A percentile compares a stretch with the other conserved stretches of the same genome.
Evolutionary conservation across 2,113 vertebrate genomes (phyloP).

Genomic region (Thymallus thymallus): DNA sequence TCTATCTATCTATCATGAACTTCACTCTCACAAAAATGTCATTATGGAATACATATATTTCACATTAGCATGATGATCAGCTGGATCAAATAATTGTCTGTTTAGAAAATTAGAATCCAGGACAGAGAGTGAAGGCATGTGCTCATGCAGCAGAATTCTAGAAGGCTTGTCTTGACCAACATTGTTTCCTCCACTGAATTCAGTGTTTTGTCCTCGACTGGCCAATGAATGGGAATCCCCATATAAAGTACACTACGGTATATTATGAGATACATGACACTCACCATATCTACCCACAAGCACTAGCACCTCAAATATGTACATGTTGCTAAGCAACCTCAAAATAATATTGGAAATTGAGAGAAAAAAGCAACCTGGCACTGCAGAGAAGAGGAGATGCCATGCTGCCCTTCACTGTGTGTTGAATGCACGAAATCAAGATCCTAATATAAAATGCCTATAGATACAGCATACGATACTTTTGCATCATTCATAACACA

Average conservation of each 20-base stretch:
- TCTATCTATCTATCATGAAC: too few relatives aligned
- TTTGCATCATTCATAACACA: too few relatives aligned
- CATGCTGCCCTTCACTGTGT: background rate
- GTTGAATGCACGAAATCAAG: background rate
- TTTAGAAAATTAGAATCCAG: background rate
- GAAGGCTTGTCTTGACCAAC: background rate
- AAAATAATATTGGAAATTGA: constrained; percentile 59
- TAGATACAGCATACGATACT: too few relatives aligned
- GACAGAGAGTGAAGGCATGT: constrained; percentile 11
- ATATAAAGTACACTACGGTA: constrained; percentile 5
- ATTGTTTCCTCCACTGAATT: background rate
- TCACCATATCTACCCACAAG: constrained; percentile 38
- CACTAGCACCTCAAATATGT: constrained; percentile 33
- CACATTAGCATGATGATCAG: background rate
- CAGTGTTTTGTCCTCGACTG: background rate
- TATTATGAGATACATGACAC: constrained; percentile 26
- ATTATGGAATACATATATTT: background rate
- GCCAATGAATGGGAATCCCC: background rate
- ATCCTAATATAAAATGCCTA: constrained; percentile 6
- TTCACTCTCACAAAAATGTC: too few relatives aligned
- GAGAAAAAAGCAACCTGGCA: constrained; percentile 39
- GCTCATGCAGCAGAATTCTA: background rate
- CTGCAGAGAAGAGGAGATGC: constrained; percentile 36
- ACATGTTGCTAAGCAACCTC: constrained; percentile 76
- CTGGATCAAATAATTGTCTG: constrained; percentile 2